Evolutionary conservation across 2,797 vertebrate genomes (phyloP), one percentile per base, ranked within the genome.

Genomic region (Peromyscus attwateri): DNA sequence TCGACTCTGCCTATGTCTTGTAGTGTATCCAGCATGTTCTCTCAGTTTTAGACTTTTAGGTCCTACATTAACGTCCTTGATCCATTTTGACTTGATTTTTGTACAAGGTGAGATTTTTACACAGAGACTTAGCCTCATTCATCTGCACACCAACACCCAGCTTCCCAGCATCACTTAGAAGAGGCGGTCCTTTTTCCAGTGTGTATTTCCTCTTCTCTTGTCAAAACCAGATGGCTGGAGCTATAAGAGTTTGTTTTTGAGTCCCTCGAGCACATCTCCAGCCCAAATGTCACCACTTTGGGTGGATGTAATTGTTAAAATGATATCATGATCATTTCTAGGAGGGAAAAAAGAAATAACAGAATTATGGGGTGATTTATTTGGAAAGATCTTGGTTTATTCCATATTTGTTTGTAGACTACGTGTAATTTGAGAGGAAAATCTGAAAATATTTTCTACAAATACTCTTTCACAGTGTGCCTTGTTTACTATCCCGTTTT

Each of bases 261-360:
- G 31, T 52, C 43, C 79, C 73, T n/a, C 23, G 43, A 90, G 43
- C 14, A 7, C 34, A 66, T 49, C 88, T 34, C 40, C 40, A 80
- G 14, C 4, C 40, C 29, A 85, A 80, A 5, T 62, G 84, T 95
- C 73, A 77, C 17, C 85, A 31, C 87, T 92, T 52, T 68, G 17
- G 37, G 88, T 90, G 73, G 43, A 66, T 62, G 25, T 87, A 90
- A 68, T 93, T 95, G 23, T 88, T 91, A 92, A 93, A 95, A 92
- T 82, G 34, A 88, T 77, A 81, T n/a, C 25, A 31, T 81, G 66
- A 90, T 79, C 64, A n/a, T 88, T 73, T 73, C 25, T 76, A 66
- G 31, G 77, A 95, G 71, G 60, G 7, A 64, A n/a, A n/a, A 76
- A 52, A 68, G 49, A 29, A 40, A 43, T n/a, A 25, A 60, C 75